These are phyloP conservation scores for Astreopora myriophthalma DNA, from an alignment of 64 coral and sea anemone species.

Conservation along the genomic window DNA sequence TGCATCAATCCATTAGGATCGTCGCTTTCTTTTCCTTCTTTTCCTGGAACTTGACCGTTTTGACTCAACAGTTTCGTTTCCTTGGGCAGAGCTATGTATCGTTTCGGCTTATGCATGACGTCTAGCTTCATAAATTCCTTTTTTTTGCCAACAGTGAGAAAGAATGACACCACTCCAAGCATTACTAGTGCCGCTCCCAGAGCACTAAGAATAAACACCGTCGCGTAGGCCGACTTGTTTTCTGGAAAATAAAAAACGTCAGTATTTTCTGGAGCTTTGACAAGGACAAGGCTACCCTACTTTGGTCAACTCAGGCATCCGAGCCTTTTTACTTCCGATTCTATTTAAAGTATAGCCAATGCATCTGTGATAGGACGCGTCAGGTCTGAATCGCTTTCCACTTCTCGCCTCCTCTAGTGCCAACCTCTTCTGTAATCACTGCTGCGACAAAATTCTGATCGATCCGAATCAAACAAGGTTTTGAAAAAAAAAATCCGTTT, in stretches of 20 bases:
- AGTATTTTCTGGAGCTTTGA: too few relatives aligned
- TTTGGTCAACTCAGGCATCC: too few relatives aligned
- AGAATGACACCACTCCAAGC: constrained; percentile 32
- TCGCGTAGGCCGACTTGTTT: constrained; percentile 28
- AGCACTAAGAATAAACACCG: constrained; percentile 49
- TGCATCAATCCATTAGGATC: not conserved
- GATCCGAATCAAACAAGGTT: too few relatives aligned
- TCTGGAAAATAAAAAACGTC: not conserved
- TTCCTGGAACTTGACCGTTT: constrained; percentile 18
- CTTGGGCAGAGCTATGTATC: constrained; percentile 34
- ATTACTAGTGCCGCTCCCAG: constrained; percentile 37
- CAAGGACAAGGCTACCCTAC: too few relatives aligned
- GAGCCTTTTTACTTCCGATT: too few relatives aligned
- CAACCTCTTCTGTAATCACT: too few relatives aligned
- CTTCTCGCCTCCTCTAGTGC: too few relatives aligned
- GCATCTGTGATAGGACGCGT: too few relatives aligned
- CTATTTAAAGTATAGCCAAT: too few relatives aligned
- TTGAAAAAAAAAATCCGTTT: too few relatives aligned
- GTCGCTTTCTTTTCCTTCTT: not conserved
- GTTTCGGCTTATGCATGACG: constrained; percentile 58
- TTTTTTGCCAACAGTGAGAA: constrained; percentile 23
- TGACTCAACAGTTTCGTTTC: not conserved
- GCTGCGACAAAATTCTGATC: too few relatives aligned
- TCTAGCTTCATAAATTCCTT: constrained; percentile 67
- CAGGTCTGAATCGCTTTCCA: too few relatives aligned